Evolutionary conservation across 2,888 invertebrate genomes (phyloP), one percentile per base, ranked within the genome.

Genomic region (Piscicola geometra): DNA sequence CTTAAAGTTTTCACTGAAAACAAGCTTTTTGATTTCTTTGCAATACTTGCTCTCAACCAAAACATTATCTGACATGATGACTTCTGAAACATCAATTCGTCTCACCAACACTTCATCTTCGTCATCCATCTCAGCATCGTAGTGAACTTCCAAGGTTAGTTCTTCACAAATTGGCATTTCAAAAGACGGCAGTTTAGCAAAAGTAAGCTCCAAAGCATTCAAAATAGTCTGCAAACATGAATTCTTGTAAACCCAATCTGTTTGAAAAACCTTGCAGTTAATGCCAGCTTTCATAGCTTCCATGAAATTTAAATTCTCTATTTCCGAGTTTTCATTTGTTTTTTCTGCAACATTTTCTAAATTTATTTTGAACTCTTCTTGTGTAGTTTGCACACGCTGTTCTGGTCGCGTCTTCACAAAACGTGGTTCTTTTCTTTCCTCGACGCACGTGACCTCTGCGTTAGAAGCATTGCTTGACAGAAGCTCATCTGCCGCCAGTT

Each of bases 101-200:
- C 25, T 25, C 3, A 25, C 5, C 3, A 25, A 21, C 15, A 25
- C n/a, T 5, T 56, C n/a, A n/a, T 25, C 25, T 41, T 41, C 15
- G 41, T 41, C 41, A 41, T 41, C 41, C 41, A 41, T 15, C 25
- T 9, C 5, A 18, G 21, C 60, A 25, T 56, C 52, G 25, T 35
- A 73, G 32, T 73, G 73, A 9, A 33, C 33, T 64, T 73, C 73
- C 0, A 73, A 25, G 15, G 73, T 73, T 21, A 73, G 64, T n/a
- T 73, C 73, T n/a, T 73, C 73, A 56, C 33, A 32, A 2, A 47
- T 9, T 15, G 64, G 73, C 52, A 30, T 5, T 21, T 56, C 25
- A 5, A 56, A 56, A 21, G 60, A 21, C 9, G 60, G 25, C n/a
- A 56, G 60, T 15, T 21, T 5, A 56, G 9, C 3, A 21, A 56